Evolutionary conservation across 2,888 invertebrate species (phyloP).

Genomic region (Crioceris asparagi): DNA sequence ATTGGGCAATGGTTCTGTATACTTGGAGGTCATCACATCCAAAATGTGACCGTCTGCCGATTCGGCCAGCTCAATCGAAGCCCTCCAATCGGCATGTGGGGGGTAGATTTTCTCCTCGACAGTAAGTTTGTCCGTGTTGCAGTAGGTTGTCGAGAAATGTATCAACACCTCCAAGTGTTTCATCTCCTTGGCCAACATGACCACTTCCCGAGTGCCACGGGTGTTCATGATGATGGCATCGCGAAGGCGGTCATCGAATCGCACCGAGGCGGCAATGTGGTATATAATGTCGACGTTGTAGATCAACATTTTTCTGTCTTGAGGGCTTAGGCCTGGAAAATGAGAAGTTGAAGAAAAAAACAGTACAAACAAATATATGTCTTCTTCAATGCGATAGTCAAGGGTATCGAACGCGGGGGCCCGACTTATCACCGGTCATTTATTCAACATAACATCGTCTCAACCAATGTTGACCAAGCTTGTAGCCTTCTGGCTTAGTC

Average conservation of each 20-base stretch:
- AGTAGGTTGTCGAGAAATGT: slow-evolving; percentile 83
- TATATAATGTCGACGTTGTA: slow-evolving; percentile 59
- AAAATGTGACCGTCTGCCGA: slow-evolving; percentile 42
- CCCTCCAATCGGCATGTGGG: slow-evolving; percentile 55
- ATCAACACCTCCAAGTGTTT: slow-evolving; percentile 46
- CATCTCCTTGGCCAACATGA: slow-evolving; percentile 48
- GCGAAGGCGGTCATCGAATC: slow-evolving; percentile 71
- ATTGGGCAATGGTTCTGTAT: slow-evolving; percentile 61
- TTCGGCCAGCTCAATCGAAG: slow-evolving; percentile 55
- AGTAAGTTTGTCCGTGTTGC: slow-evolving; percentile 59
- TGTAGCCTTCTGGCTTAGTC: too few relatives aligned
- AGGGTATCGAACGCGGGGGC: too few relatives aligned
- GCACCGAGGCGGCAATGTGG: slow-evolving; percentile 73
- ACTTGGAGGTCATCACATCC: slow-evolving; percentile 48
- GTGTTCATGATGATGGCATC: slow-evolving; percentile 55
- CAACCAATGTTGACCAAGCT: too few relatives aligned
- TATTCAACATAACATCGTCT: too few relatives aligned
- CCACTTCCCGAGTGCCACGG: slow-evolving; percentile 53
- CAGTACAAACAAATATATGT: too few relatives aligned
- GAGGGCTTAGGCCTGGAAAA: slow-evolving; percentile 9
- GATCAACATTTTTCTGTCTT: slow-evolving; percentile 39
- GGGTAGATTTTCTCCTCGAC: slow-evolving; percentile 72
- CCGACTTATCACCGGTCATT: too few relatives aligned
- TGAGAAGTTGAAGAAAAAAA: too few relatives aligned
- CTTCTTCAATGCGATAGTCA: too few relatives aligned